phyloP scores from a whole-genome alignment of 2,888 invertebrate genomes.

The Papilio demoleus region DNA sequence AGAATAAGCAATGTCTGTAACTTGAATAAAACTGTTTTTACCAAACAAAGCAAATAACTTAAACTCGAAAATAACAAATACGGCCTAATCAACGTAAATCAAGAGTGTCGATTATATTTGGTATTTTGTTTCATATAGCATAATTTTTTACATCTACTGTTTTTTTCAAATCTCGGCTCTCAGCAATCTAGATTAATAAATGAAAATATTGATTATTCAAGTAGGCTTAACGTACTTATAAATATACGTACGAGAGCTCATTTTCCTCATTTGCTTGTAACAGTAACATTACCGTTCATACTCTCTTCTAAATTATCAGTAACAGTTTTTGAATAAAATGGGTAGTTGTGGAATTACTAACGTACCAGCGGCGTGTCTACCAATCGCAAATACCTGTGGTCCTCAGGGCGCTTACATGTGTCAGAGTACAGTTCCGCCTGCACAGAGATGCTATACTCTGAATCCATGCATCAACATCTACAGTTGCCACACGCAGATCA shows the following conservation, averaged over 20 bases:
- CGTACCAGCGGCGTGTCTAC: slow-evolving; percentile 35
- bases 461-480: slow-evolving; percentile 77
- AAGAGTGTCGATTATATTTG: too few species aligned
- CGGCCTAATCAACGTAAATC: too few species aligned
- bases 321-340: slow-evolving; percentile 19
- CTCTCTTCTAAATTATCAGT: slow-evolving; percentile 14
- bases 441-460: slow-evolving; percentile 57
- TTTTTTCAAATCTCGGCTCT: slow-evolving; percentile 4
- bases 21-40: too few species aligned
- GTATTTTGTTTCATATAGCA: slow-evolving; percentile 1
- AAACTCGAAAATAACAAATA: too few species aligned
- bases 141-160: background rate
- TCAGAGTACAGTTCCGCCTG: slow-evolving; percentile 53
- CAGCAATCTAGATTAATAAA: slow-evolving; percentile 28
- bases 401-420: slow-evolving; percentile 50
- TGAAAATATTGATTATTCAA: slow-evolving; percentile 17
- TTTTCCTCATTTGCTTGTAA: slow-evolving; percentile 34
- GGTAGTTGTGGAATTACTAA: slow-evolving; percentile 37
- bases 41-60: too few species aligned
- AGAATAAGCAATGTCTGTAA: too few species aligned
- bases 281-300: background rate
- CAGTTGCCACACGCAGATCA: slow-evolving; percentile 76
- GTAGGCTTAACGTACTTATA: slow-evolving; percentile 34
- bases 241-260: background rate
- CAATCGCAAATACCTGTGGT: slow-evolving; percentile 36